Evolutionary conservation across 2,797 vertebrate genomes (phyloP).

Genomic region (Alfaro cultratus): DNA sequence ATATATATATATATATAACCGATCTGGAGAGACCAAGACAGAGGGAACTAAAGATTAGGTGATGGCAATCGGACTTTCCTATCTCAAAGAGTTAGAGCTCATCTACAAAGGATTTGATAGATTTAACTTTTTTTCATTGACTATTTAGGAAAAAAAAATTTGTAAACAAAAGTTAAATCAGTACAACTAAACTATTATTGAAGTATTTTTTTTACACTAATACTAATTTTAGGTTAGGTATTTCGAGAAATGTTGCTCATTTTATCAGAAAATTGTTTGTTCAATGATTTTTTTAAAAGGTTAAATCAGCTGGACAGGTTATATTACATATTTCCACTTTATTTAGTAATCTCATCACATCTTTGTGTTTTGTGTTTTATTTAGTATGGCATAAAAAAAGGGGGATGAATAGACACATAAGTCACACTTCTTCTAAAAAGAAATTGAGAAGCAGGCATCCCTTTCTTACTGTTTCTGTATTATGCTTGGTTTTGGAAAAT

Average conservation of each 20-base stretch:
- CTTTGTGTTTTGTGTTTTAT: not conserved
- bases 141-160: not conserved
- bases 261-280: not conserved
- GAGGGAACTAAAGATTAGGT: not conserved
- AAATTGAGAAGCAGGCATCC: not conserved
- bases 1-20: not conserved
- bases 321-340: not conserved
- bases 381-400: not conserved
- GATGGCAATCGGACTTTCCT: not conserved
- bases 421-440: not conserved
- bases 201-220: not conserved
- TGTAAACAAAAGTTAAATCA: not conserved
- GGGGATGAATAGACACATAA: not conserved
- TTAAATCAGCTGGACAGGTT: not conserved
- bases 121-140: not conserved
- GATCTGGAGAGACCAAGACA: not conserved
- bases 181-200: not conserved
- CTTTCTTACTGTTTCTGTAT: not conserved
- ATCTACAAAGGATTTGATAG: not conserved
- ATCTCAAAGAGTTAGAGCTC: not conserved
- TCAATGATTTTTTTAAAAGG: not conserved
- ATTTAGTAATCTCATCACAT: not conserved
- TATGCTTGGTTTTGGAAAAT: not conserved
- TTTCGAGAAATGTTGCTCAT: not conserved
- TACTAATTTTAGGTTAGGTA: not conserved